Percentiles rank a stretch among this genome's conserved stretches.
phyloP scores from a whole-genome alignment of 2,113 vertebrate species.

The Elgaria multicarinata region DNA sequence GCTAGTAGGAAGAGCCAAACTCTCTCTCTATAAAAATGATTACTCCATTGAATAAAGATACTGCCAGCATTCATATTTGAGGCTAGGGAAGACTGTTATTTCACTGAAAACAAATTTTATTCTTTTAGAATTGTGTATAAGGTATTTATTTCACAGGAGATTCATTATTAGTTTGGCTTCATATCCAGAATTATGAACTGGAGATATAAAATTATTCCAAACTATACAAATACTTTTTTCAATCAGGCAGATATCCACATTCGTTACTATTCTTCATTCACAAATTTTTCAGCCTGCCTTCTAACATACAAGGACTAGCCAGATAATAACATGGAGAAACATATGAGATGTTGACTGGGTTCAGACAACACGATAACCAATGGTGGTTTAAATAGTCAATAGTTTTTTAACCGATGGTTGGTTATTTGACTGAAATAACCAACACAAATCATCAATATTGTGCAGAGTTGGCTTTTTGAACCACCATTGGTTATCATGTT shows the following conservation, averaged over 20 bases:
- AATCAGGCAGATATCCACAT: neutral
- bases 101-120: neutral
- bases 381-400: no score
- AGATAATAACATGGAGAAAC: no score
- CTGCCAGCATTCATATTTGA: no score
- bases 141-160: neutral
- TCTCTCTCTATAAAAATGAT: neutral
- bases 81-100: accelerated
- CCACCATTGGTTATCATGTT: no score
- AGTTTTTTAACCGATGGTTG: no score
- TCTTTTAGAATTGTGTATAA: neutral
- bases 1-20: neutral
- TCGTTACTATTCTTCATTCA: neutral
- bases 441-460: no score
- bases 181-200: neutral
- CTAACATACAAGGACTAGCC: neutral
- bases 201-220: neutral
- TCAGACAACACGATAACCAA: no score
- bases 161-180: neutral
- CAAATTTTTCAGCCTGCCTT: neutral
- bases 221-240: neutral
- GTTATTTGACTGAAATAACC: no score
- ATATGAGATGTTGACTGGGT: neutral
- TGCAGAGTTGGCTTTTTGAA: no score
- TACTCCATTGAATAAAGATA: neutral